A percentile compares a stretch with the other conserved stretches of the same genome.
Conservation (phyloP, 1,140 invertebrate species). For the Zaprionus africanus region DNA sequence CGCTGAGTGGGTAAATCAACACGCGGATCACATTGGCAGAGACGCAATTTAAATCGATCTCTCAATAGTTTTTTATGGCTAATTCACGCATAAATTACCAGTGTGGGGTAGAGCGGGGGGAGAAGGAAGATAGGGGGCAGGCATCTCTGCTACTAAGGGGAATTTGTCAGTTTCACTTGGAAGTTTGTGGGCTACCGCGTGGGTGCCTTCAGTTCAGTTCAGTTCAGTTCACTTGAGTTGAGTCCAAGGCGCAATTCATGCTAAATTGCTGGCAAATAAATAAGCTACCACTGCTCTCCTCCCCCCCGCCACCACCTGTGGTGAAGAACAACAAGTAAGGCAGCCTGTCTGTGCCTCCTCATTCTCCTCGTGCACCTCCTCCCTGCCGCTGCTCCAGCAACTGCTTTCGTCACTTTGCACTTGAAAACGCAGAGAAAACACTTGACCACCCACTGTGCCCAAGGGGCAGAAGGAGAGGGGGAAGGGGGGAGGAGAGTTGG, state of each 20-base stretch:
- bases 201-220: constrained; percentile 17
- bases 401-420: constrained; percentile 58
- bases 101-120: background rate
- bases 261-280: constrained; percentile 69
- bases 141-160: background rate
- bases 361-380: background rate
- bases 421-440: constrained; percentile 38
- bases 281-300: constrained; percentile 38
- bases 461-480: background rate
- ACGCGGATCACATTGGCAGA: constrained; percentile 25
- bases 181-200: constrained; percentile 14
- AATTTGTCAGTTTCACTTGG: background rate
- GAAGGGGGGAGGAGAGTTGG: background rate
- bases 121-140: background rate
- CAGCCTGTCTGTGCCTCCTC: background rate
- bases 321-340: background rate
- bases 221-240: too few species aligned
- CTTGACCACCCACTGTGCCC: constrained; percentile 56
- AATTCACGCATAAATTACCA: background rate
- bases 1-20: constrained; percentile 33
- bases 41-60: background rate
- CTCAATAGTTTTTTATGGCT: background rate
- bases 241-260: constrained; percentile 60
- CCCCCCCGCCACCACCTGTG: background rate
- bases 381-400: background rate